Base-by-base conservation (phyloP, 2,113 vertebrate genomes). In the Sinocyclocheilus anophthalmus region DNA sequence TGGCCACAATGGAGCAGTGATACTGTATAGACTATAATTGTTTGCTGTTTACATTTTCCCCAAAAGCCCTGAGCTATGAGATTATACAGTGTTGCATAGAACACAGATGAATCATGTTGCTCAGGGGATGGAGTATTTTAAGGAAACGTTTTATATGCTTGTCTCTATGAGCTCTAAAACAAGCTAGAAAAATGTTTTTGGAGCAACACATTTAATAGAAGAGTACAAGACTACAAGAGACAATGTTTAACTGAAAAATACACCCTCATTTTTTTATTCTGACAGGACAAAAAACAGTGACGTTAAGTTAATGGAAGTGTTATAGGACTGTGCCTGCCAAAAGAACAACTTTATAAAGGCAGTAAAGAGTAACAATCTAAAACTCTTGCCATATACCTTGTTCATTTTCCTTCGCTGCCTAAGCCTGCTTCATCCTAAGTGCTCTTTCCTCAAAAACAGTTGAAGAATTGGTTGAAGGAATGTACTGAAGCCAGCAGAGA, bases 61-160 rank as follows among this genome's bases (percentile, higher is more conserved):
- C 70, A 75, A 82, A 82, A 63, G 70, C 85, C 57, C 70, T 50
- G 50, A 59, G 45, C 55, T 59, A 75, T 50, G 72, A 73, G 59
- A 81, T 70, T 75, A 75, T 76, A 65, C 11, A 33, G 12, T 81
- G 55, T 61, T 86, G 69, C 39, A 63, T 86, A 75, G 53, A 86
- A 81, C 82, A 65, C 24, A 81, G 69, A 81, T 33, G 76, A 72
- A 81, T 81, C 45, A 50, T 39, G 10, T 63, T 59, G 39, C 85
- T 86, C 59, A 63, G 73, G 67, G 67, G 30, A 83, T 73, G 26
- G 24, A 53, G 39, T 59, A 59, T 73, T 84, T 57, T 37, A 37
- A 83, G 65, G 18, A 70, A 55, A 55, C 37, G 65, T 37, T 33
- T 82, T 67, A 82, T 70, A 65, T 26, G 22, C 9, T n/a, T 69